Percentiles rank a stretch among this genome's conserved stretches.
These are phyloP conservation scores for Petrolisthes manimaculis DNA, from an alignment of 2,888 invertebrate species.

Conservation along the genomic window DNA sequence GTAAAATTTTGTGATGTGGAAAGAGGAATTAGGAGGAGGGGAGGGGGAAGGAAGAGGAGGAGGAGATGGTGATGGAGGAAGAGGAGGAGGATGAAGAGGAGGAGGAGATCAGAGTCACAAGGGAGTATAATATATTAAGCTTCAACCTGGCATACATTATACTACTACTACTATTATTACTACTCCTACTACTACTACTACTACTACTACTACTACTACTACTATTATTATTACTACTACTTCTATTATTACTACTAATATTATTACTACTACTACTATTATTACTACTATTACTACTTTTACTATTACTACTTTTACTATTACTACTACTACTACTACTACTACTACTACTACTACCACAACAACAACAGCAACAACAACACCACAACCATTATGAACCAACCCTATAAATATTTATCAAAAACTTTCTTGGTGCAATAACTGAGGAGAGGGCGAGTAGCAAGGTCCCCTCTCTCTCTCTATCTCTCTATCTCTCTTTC, in stretches of 20 bases:
- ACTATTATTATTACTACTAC: not conserved
- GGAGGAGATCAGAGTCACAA: not conserved
- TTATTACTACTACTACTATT: too few relatives aligned
- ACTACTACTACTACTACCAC: not conserved
- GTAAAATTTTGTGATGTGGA: too few relatives aligned
- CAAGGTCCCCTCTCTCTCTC: not conserved
- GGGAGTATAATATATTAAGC: not conserved
- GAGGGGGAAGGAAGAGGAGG: not conserved
- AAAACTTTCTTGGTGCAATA: not conserved
- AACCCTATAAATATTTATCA: too few relatives aligned
- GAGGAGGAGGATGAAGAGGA: not conserved
- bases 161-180: not conserved
- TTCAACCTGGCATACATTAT: too few relatives aligned
- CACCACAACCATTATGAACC: not conserved
- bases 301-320: not conserved
- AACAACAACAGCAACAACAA: not conserved
- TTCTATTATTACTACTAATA: not conserved
- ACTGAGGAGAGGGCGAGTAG: not conserved
- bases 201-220: not conserved
- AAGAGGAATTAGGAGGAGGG: slow-evolving; percentile 13
- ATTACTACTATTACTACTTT: not conserved
- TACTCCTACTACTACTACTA: not conserved
- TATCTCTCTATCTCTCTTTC: not conserved
- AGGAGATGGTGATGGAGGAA: not conserved
- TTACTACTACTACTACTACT: not conserved